Conservation (phyloP, 1,140 invertebrate genomes). For the Danaus plexippus region DNA sequence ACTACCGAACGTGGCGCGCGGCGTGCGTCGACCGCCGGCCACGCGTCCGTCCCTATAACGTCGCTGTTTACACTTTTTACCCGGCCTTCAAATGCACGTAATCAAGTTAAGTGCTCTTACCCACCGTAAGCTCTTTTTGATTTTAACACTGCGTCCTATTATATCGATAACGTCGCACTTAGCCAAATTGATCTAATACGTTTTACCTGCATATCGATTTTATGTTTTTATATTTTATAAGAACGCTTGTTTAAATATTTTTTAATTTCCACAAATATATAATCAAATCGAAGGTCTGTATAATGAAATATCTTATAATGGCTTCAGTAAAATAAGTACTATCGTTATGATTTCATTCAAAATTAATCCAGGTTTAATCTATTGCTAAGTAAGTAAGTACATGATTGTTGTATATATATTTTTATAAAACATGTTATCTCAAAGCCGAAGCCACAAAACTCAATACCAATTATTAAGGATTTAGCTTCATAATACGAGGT, state of each 20-base stretch:
- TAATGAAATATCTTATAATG: no score
- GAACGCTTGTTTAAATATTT: no score
- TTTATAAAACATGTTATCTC: no score
- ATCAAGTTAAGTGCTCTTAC: constrained; percentile 68
- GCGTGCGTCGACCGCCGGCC: constrained; percentile 15
- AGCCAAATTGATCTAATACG: constrained; percentile 32
- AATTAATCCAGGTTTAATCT: no score
- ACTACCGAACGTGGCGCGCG: constrained; percentile 30
- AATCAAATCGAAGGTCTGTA: no score
- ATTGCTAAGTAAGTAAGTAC: no score
- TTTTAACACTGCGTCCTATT: constrained; percentile 54
- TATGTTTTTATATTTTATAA: background rate
- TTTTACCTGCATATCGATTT: constrained; percentile 15
- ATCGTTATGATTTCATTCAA: no score
- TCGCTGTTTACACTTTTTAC: constrained; percentile 30
- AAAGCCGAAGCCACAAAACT: constrained; percentile 16
- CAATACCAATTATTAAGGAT: constrained; percentile 33
- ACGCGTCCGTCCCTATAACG: constrained; percentile 7
- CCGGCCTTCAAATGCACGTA: constrained; percentile 46
- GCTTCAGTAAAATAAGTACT: no score
- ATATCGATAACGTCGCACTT: constrained; percentile 46
- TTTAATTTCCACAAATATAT: no score
- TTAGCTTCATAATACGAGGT: constrained; percentile 27
- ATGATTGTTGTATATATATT: no score
- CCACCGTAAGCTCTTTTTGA: constrained; percentile 59